These are phyloP conservation scores for Scaptomyza reducta DNA, from an alignment of 2,888 invertebrate genomes.

Conservation along the genomic window DNA sequence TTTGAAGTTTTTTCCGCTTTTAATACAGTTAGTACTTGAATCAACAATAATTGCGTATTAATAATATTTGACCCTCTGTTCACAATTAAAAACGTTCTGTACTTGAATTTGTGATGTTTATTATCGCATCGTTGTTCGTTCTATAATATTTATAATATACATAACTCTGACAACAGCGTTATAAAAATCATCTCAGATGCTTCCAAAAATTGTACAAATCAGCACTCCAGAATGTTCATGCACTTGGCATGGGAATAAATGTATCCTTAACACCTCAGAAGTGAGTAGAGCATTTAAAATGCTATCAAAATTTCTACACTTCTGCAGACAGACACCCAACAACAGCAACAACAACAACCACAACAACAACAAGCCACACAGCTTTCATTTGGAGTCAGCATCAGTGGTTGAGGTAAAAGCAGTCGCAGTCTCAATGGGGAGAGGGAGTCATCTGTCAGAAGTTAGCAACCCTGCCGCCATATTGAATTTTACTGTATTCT, in stretches of 20 bases:
- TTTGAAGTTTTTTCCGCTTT: too few relatives aligned
- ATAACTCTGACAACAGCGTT: not conserved
- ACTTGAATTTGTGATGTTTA: not conserved
- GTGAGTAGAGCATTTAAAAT: slow-evolving; percentile 49
- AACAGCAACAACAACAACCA: slow-evolving; percentile 6
- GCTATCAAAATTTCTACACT: slow-evolving; percentile 44
- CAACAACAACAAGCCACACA: slow-evolving; percentile 12
- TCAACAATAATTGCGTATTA: too few relatives aligned
- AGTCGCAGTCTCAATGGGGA: slow-evolving; percentile 6
- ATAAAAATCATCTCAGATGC: not conserved
- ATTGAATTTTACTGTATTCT: slow-evolving; percentile 63
- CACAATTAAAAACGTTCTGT: too few relatives aligned
- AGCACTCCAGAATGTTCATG: slow-evolving; percentile 1
- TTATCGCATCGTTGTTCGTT: not conserved
- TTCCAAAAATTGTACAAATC: not conserved
- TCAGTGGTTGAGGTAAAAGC: slow-evolving; percentile 12
- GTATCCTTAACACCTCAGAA: slow-evolving; percentile 12
- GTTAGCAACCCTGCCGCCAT: slow-evolving; percentile 74
- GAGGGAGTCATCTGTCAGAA: slow-evolving; percentile 73
- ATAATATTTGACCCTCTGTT: too few relatives aligned
- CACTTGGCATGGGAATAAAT: slow-evolving; percentile 20
- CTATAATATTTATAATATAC: not conserved
- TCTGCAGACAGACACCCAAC: slow-evolving; percentile 33
- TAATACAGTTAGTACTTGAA: too few relatives aligned
- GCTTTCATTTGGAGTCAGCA: slow-evolving; percentile 13